phyloP scores from a whole-genome alignment of 2,113 vertebrate species.

The Monopterus albus region DNA sequence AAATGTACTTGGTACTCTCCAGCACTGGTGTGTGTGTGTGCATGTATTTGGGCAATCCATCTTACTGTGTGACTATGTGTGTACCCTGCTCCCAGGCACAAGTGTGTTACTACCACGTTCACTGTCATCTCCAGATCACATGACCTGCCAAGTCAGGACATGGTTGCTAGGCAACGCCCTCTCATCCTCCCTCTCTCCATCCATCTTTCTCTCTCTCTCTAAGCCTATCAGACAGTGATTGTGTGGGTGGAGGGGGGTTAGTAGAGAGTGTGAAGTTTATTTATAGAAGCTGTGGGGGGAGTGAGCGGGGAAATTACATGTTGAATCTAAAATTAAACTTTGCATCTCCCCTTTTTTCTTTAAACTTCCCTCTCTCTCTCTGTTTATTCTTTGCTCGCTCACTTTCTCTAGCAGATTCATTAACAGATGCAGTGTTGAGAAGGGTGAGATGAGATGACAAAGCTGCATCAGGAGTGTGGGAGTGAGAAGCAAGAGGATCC shows the following conservation, averaged over 20 bases:
- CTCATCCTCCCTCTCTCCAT: not conserved
- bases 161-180: slow-evolving; percentile 68
- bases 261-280: slow-evolving; percentile 46
- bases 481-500: slow-evolving; percentile 7
- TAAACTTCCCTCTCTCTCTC: not conserved
- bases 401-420: slow-evolving; percentile 43
- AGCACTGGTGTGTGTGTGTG: not conserved
- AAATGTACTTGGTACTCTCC: not conserved
- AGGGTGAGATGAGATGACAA: slow-evolving; percentile 29
- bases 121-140: slow-evolving; percentile 40
- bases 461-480: slow-evolving; percentile 18
- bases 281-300: slow-evolving; percentile 55
- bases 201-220: not conserved
- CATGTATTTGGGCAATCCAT: too few relatives aligned
- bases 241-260: slow-evolving; percentile 6
- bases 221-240: slow-evolving; percentile 43
- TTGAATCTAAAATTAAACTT: slow-evolving; percentile 70
- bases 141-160: slow-evolving; percentile 57
- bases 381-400: not conserved
- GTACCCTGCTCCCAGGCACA: slow-evolving; percentile 8
- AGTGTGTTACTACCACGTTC: slow-evolving; percentile 49
- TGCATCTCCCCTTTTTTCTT: slow-evolving; percentile 8
- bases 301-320: slow-evolving; percentile 59
- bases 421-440: slow-evolving; percentile 59
- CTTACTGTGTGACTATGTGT: not conserved